Evolutionary conservation across 1,140 invertebrate species (phyloP).

Genomic region (Drosophila quadrilineata): DNA sequence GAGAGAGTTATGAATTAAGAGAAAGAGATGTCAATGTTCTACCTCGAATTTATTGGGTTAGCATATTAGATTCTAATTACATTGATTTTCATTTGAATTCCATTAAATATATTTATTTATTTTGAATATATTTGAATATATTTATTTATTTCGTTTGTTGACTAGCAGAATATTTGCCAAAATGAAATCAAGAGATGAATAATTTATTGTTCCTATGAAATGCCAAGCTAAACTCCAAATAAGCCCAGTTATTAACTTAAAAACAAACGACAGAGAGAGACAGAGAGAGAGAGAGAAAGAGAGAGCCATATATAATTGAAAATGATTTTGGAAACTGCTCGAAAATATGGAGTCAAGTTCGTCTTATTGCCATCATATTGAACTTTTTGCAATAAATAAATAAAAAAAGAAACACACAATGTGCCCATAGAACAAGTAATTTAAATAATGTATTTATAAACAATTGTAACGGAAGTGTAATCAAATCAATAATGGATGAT

Average conservation of each 20-base stretch:
- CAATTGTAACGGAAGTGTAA: conserved; percentile 31
- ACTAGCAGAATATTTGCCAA: conserved; percentile 27
- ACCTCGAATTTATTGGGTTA: conserved; percentile 42
- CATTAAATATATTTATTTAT: neutral
- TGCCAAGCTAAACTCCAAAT: conserved; percentile 24
- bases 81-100: conserved; percentile 27
- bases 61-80: conserved; percentile 19
- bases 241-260: neutral
- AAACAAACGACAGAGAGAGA: neutral
- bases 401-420: too few relatives aligned
- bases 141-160: neutral
- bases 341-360: neutral
- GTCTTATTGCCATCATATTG: neutral
- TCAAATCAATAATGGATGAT: conserved; percentile 32
- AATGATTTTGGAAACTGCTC: too few relatives aligned
- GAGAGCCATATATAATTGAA: too few relatives aligned
- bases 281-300: neutral
- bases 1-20: neutral
- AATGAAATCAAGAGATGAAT: conserved; percentile 18
- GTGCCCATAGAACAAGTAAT: conserved; percentile 76
- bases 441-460: too few relatives aligned
- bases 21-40: conserved; percentile 31
- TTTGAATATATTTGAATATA: neutral
- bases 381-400: conserved; percentile 61
- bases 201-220: conserved; percentile 47